Evolutionary conservation across 2,888 invertebrate genomes (phyloP), one percentile per base, ranked within the genome.

Genomic region (Andrena trimmerana): DNA sequence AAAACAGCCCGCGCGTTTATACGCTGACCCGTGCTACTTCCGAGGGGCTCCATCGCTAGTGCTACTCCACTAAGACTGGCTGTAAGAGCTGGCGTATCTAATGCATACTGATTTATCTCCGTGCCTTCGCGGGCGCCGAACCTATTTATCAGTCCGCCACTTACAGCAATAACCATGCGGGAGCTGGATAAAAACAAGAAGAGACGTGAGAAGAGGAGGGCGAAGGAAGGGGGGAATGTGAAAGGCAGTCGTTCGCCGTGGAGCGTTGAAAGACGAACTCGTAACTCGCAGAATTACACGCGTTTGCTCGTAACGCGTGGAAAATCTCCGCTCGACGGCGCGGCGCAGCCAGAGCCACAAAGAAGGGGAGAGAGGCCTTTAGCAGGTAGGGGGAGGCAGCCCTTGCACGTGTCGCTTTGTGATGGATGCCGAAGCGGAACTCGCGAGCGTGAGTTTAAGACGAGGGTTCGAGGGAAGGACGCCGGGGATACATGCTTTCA

Each of bases 21-120:
- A 59, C 83, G 67, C 54, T 81, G 81, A 77, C 83, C 78, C n/a
- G 52, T 63, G 50, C 74, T 60, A 65, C 74, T 83, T 78, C 54
- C 74, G 29, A 54, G 33, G 31, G 42, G 8, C 62, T 60, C 24
- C n/a, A 10, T 24, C 50, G 66, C n/a, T 48, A 13, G 50, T 69
- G 52, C 36, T 36, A 52, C 78, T 42, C 59, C 24, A 27, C 20
- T 27, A 48, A 74, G 48, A n/a, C 42, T 24, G 7, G 29, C 24
- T 4, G 31, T 69, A 73, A 42, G 33, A 57, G 59, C 57, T 48
- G 67, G 65, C 20, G n/a, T 29, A 62, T 27, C 52, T 65, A 69
- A 70, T 36, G 13, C 8, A 16, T 36, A 20, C 48, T 42, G 57
- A 69, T 75, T 82, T 71, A 82, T 68, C 62, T 76, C 71, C 20